Conservation (phyloP, 2,797 vertebrate species). For the Cossypha caffra region DNA sequence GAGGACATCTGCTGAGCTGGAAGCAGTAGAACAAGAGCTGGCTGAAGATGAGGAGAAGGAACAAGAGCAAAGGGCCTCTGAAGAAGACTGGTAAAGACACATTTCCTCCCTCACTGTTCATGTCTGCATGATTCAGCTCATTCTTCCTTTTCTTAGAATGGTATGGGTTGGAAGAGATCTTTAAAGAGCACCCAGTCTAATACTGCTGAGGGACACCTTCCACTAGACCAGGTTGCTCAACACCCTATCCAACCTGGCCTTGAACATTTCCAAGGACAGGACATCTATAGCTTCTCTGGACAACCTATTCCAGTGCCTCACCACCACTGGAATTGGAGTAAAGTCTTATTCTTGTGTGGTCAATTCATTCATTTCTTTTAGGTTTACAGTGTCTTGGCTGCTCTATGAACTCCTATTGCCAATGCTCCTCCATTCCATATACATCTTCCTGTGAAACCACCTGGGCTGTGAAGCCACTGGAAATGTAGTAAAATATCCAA, state of each 20-base stretch:
- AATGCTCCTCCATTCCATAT: background rate
- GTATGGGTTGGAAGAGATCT: background rate
- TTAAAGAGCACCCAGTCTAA: background rate
- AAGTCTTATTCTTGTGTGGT: background rate
- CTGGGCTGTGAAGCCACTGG: background rate
- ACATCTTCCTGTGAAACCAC: background rate
- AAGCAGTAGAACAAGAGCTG: slow-evolving; percentile 81
- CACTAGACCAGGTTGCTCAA: background rate
- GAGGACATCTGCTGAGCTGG: slow-evolving; percentile 82
- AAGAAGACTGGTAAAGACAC: slow-evolving; percentile 75
- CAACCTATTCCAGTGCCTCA: background rate
- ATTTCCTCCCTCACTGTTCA: background rate
- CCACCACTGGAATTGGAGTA: background rate
- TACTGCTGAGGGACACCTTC: background rate
- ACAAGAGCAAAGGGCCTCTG: slow-evolving; percentile 57
- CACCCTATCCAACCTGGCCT: background rate
- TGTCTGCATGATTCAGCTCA: background rate
- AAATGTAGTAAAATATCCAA: background rate
- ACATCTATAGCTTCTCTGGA: background rate
- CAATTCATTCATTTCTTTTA: background rate
- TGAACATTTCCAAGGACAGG: background rate
- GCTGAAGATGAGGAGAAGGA: slow-evolving; percentile 73
- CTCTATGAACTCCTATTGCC: background rate
- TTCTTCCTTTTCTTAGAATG: background rate
- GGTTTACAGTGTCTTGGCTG: background rate